Percentiles rank a stretch among this genome's conserved stretches.
These are phyloP conservation scores for Ceratotherium simum DNA, from an alignment of 2,113 vertebrate genomes.

Conservation along the genomic window DNA sequence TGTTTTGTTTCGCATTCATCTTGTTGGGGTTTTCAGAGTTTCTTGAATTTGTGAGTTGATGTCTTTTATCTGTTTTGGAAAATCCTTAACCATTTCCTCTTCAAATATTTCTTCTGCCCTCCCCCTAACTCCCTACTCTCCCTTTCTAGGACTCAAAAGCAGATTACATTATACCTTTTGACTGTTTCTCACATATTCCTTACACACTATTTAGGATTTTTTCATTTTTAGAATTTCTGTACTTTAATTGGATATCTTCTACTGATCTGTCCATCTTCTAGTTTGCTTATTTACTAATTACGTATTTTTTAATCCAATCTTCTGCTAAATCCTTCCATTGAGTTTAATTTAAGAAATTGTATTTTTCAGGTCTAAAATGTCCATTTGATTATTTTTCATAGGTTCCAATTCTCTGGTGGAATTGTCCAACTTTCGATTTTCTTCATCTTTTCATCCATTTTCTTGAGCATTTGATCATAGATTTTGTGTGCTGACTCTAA, in stretches of 20 bases:
- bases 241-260: background rate
- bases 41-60: background rate
- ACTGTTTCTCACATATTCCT: background rate
- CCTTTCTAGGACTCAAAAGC: background rate
- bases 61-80: background rate
- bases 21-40: background rate
- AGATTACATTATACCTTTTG: background rate
- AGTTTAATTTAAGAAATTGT: background rate
- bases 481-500: background rate
- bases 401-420: background rate
- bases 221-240: background rate
- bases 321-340: background rate
- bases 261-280: background rate
- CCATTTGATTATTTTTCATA: background rate
- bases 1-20: background rate
- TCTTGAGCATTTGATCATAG: background rate
- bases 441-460: background rate
- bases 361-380: background rate
- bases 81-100: background rate
- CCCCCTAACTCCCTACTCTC: background rate
- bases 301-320: background rate
- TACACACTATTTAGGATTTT: background rate
- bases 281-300: background rate
- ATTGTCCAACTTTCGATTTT: background rate
- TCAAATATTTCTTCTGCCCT: background rate